Percentiles rank a stretch among this genome's conserved stretches.
Evolutionary conservation across 2,888 invertebrate genomes (phyloP).

Genomic region (Chironomus tentans): DNA sequence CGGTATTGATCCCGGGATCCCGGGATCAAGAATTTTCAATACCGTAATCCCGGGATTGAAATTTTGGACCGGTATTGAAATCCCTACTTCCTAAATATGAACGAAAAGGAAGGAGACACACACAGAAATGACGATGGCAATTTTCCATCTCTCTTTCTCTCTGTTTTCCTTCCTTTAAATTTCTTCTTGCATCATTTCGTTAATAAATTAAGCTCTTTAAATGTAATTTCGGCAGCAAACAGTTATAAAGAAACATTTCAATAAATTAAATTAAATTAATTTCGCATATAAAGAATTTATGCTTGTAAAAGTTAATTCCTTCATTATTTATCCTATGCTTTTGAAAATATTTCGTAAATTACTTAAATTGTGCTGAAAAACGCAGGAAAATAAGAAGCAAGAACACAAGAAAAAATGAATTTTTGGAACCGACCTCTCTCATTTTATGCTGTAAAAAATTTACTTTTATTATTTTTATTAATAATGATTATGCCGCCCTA

Average conservation of each 20-base stretch:
- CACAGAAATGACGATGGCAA: too few species aligned
- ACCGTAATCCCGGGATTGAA: too few species aligned
- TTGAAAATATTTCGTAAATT: constrained; percentile 12
- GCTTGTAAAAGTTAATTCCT: constrained; percentile 7
- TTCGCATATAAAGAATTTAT: neutral
- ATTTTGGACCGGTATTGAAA: too few species aligned
- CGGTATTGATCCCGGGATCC: too few species aligned
- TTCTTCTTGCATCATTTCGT: neutral
- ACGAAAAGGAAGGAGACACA: neutral
- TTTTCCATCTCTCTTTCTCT: neutral
- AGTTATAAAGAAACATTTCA: constrained; percentile 1
- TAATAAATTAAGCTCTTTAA: constrained; percentile 2
- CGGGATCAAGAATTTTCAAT: too few species aligned
- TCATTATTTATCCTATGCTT: constrained; percentile 5
- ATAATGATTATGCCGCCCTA: neutral
- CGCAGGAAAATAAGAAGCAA: neutral
- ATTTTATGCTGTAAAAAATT: neutral
- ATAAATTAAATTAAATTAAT: constrained; percentile 12
- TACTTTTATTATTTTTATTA: neutral
- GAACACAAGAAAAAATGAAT: neutral
- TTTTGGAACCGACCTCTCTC: neutral
- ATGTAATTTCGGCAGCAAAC: constrained; percentile 6
- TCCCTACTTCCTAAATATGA: neutral
- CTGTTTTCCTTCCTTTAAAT: neutral
- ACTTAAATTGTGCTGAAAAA: neutral